Evolutionary conservation across 1,140 invertebrate genomes (phyloP), one percentile per base, ranked within the genome.

Genomic region (Octopus bimaculoides): DNA sequence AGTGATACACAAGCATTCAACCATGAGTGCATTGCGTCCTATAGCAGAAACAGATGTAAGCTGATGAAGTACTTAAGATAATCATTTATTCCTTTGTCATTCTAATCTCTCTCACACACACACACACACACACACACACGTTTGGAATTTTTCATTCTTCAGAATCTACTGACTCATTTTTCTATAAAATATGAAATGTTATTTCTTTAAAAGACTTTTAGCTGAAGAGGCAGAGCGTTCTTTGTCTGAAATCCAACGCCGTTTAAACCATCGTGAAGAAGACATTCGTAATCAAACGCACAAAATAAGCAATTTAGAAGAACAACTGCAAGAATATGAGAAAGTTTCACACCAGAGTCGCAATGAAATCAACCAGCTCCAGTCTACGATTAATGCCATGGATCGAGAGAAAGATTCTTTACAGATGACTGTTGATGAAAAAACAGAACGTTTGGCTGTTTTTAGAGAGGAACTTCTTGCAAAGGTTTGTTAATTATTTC

Each of bases 401-500:
- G 89, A 90, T 79, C 80, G 87, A 56, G 89, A 90, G 82, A 90
- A 90, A 77, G 89, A 90, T 81, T 71, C 80, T 4, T 83, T 90
- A 6, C 89, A 90, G 85, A 82, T 83, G n/a, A 84, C 84, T 77
- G 85, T 90, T 52, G 89, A 90, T 82, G 89, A 90, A 66, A 90
- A 89, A 78, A 86, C 89, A 41, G 89, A 90, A 79, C 86, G 85
- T 73, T 81, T 86, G 71, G 88, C 86, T 52, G 81, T 83, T 54
- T 54, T 87, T 0, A 86, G 87, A 77, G 85, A 87, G 41, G 86
- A 88, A 77, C 69, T 88, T 9, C 80, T 86, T 17, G 81, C 84
- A 7, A 89, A 85, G 85, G 88, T 89, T 54, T 54, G 80, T 81
- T 9, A 14, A 66, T 52, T 75, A 74, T 74, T 74, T 66, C 12